Evolutionary conservation across 1,140 invertebrate species (phyloP).

Genomic region (Anastrepha obliqua): DNA sequence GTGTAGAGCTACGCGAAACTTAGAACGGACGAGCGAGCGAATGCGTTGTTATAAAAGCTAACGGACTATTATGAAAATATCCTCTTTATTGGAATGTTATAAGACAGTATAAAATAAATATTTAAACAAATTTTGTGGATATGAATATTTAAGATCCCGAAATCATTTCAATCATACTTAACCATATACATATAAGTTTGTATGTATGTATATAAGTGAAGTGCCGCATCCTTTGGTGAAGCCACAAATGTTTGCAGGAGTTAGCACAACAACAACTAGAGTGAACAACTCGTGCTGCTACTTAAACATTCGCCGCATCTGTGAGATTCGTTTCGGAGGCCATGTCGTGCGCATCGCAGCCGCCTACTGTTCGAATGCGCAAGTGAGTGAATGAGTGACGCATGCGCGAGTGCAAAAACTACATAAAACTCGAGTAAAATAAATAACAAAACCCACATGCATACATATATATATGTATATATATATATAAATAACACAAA

Average conservation of each 20-base stretch:
- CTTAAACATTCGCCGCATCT: neutral
- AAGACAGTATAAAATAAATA: neutral
- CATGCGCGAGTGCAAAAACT: conserved; percentile 3
- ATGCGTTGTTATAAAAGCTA: neutral
- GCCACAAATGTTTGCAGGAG: neutral
- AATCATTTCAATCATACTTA: neutral
- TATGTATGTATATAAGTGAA: neutral
- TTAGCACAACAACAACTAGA: neutral
- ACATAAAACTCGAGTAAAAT: neutral
- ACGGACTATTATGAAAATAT: neutral
- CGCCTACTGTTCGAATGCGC: neutral
- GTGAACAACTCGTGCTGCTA: neutral
- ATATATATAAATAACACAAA: neutral
- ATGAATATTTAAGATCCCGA: neutral
- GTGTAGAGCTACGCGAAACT: neutral
- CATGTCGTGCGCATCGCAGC: neutral
- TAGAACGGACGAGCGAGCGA: neutral
- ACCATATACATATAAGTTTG: neutral
- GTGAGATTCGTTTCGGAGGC: neutral
- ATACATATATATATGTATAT: neutral
- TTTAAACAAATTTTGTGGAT: neutral
- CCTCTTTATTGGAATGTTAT: too few relatives aligned
- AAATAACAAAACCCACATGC: neutral
- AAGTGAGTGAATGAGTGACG: conserved; percentile 14
- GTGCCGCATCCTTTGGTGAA: neutral